Evolutionary conservation across 1,140 invertebrate genomes (phyloP).

Genomic region (Dendrolimus kikuchii): DNA sequence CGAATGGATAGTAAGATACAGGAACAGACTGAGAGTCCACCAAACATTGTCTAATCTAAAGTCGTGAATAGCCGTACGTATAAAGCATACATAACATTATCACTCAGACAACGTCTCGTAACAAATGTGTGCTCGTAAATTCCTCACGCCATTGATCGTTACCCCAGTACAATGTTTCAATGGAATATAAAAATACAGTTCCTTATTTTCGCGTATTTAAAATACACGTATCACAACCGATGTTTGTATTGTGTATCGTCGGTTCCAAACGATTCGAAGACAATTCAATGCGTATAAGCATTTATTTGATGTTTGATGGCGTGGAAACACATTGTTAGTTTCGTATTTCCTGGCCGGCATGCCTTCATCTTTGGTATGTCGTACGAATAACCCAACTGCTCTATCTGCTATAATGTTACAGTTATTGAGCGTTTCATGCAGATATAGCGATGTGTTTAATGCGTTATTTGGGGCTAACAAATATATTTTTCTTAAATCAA

Average conservation of each 20-base stretch:
- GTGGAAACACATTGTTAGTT: constrained; percentile 1
- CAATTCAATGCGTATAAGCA: background rate
- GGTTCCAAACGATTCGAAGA: background rate
- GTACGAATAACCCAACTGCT: background rate
- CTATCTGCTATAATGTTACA: too few relatives aligned
- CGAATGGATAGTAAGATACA: too few relatives aligned
- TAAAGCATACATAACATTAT: too few relatives aligned
- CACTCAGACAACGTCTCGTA: background rate
- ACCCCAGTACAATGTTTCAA: background rate
- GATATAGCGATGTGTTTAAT: too few relatives aligned
- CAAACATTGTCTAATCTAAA: too few relatives aligned
- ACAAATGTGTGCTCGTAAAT: constrained; percentile 1
- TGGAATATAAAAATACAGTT: background rate
- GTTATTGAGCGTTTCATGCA: too few relatives aligned
- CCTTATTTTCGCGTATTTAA: background rate
- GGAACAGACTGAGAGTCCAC: too few relatives aligned
- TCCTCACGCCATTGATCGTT: constrained; percentile 6
- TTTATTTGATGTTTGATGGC: constrained; percentile 2
- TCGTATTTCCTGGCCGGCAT: background rate
- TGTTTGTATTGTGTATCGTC: background rate
- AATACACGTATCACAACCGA: background rate
- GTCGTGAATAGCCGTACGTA: too few relatives aligned
- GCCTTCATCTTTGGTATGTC: constrained; percentile 4
- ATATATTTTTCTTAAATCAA: too few relatives aligned
- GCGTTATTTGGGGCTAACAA: too few relatives aligned